These are phyloP conservation scores for Drosophila putrida DNA, from an alignment of 2,888 invertebrate genomes.

Conservation along the genomic window DNA sequence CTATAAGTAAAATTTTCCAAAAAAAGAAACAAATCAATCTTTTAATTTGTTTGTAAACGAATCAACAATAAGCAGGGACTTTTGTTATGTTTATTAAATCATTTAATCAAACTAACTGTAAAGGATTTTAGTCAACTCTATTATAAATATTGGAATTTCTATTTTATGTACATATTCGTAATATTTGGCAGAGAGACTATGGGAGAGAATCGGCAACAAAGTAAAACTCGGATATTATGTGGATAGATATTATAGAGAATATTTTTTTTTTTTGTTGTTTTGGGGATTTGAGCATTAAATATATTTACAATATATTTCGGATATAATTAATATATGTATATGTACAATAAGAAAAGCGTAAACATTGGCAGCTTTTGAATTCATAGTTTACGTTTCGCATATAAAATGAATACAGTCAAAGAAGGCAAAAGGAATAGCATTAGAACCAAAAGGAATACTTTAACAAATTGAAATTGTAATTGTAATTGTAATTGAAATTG, in stretches of 20 bases:
- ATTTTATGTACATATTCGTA: conserved; percentile 13
- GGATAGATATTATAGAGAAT: conserved; percentile 8
- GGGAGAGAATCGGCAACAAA: conserved; percentile 29
- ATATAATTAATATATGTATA: conserved; percentile 20
- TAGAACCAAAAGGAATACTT: conserved; percentile 49
- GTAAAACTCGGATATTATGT: conserved; percentile 1
- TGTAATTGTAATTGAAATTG: neutral
- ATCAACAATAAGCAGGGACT: neutral
- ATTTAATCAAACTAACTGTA: neutral
- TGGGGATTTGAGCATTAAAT: conserved; percentile 8
- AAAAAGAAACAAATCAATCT: neutral
- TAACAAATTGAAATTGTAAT: conserved; percentile 13
- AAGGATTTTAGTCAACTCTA: neutral
- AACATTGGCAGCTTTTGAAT: conserved; percentile 17
- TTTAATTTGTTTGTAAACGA: no score
- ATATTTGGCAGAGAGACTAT: neutral
- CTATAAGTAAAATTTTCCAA: neutral
- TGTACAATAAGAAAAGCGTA: conserved; percentile 10
- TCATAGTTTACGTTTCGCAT: conserved; percentile 56
- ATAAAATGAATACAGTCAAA: conserved; percentile 60
- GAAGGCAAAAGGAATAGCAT: conserved; percentile 54
- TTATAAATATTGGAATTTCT: neutral
- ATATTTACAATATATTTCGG: conserved; percentile 13
- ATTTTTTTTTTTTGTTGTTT: no score
- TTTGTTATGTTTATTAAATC: neutral